These are phyloP conservation scores for Stenolophus ochropezus DNA, from an alignment of 2,888 invertebrate species.

Conservation along the genomic window DNA sequence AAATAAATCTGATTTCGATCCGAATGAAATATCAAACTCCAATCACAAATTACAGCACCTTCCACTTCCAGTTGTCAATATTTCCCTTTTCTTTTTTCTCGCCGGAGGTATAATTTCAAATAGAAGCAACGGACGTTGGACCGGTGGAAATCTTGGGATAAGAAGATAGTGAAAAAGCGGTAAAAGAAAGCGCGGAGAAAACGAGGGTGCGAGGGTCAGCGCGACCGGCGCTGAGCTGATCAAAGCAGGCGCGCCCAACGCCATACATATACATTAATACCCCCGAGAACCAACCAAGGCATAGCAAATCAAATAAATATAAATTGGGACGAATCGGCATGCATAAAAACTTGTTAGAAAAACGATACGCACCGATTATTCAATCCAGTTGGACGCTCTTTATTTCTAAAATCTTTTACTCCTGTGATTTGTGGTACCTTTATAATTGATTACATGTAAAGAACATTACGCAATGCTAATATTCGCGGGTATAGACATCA, in stretches of 20 bases:
- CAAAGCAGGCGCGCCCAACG: background rate
- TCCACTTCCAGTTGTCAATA: background rate
- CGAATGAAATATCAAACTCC: background rate
- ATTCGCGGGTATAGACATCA: too few species aligned
- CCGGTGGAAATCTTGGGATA: conserved; percentile 10
- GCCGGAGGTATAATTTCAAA: background rate
- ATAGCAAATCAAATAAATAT: conserved; percentile 3
- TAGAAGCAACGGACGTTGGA: conserved; percentile 11
- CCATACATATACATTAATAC: conserved; percentile 11
- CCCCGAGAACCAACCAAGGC: background rate
- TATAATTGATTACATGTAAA: too few species aligned
- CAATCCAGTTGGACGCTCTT: background rate
- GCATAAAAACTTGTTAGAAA: background rate
- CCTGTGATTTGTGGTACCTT: too few species aligned
- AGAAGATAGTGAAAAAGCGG: conserved; percentile 32
- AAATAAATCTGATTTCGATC: background rate
- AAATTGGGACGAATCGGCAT: background rate
- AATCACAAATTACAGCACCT: background rate
- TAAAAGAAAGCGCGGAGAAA: conserved; percentile 33
- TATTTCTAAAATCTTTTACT: background rate
- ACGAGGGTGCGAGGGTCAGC: conserved; percentile 38
- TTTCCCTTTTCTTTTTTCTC: background rate
- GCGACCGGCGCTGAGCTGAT: background rate
- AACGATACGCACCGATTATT: background rate
- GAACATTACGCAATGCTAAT: too few species aligned